These are phyloP conservation scores for Tetropium fuscum DNA, from an alignment of 2,888 invertebrate genomes.

Conservation along the genomic window DNA sequence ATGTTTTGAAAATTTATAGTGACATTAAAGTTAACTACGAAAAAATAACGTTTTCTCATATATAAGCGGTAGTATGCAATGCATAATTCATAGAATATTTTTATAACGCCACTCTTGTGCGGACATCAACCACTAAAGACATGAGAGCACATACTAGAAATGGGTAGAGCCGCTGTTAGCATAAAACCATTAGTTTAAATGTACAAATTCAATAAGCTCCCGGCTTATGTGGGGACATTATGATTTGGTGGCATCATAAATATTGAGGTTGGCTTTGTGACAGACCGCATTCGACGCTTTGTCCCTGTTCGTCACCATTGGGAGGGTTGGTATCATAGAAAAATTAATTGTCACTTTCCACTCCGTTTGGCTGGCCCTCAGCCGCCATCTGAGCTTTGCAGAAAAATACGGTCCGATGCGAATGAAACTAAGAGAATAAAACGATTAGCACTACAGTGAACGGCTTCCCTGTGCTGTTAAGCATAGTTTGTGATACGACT, in stretches of 20 bases:
- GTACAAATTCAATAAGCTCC: conserved; percentile 26
- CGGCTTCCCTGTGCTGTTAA: no score
- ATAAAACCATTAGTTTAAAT: conserved; percentile 23
- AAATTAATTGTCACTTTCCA: conserved; percentile 41
- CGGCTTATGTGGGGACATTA: conserved; percentile 31
- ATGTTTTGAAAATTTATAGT: no score
- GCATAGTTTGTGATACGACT: not conserved
- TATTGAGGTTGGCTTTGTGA: conserved; percentile 41
- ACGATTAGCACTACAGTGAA: not conserved
- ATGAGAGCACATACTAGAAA: not conserved
- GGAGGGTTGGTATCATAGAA: conserved; percentile 28
- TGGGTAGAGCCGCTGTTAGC: conserved; percentile 9
- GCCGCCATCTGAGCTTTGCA: conserved; percentile 8
- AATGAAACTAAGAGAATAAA: conserved; percentile 1
- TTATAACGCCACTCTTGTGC: not conserved
- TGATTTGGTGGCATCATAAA: conserved; percentile 43
- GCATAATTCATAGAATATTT: conserved; percentile 10
- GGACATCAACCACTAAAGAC: conserved; percentile 4
- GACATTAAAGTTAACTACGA: no score
- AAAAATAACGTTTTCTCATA: no score
- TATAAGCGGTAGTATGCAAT: not conserved
- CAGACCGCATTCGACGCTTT: conserved; percentile 43
- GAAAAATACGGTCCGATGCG: no score
- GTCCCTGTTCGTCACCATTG: conserved; percentile 24
- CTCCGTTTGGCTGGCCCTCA: conserved; percentile 5